These are phyloP conservation scores for Octopus sinensis DNA, from an alignment of 1,140 invertebrate genomes.

Conservation along the genomic window DNA sequence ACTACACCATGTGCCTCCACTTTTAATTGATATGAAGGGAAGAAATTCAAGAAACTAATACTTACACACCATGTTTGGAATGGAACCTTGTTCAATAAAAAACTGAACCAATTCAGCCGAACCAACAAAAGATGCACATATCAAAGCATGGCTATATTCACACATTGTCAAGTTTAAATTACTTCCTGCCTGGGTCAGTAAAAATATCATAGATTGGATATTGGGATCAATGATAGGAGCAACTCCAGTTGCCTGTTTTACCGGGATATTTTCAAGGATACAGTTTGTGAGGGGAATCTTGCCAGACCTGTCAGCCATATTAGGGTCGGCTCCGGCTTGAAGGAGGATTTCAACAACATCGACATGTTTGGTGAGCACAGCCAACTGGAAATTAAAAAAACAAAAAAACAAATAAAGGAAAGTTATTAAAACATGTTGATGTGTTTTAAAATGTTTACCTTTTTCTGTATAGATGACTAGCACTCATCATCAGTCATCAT, in stretches of 20 bases:
- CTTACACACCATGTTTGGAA: constrained; percentile 19
- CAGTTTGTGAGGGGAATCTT: constrained; percentile 32
- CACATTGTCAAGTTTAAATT: constrained; percentile 26
- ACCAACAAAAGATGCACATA: constrained; percentile 24
- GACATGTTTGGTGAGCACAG: constrained; percentile 27
- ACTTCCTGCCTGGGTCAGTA: constrained; percentile 30
- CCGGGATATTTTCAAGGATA: constrained; percentile 26
- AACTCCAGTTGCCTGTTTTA: not conserved
- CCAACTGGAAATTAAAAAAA: constrained; percentile 23
- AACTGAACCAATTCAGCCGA: constrained; percentile 22
- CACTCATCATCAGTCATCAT: too few relatives aligned
- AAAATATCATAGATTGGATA: constrained; percentile 27
- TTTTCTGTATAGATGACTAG: too few relatives aligned
- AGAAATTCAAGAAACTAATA: too few relatives aligned
- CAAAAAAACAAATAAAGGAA: not conserved
- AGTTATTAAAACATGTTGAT: too few relatives aligned
- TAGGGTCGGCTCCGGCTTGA: constrained; percentile 26
- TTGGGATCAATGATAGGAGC: constrained; percentile 23
- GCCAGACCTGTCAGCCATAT: constrained; percentile 23
- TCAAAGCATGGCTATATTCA: constrained; percentile 34
- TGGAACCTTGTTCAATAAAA: constrained; percentile 31
- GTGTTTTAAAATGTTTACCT: too few relatives aligned
- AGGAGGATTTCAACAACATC: constrained; percentile 29
- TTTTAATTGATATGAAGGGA: too few relatives aligned
- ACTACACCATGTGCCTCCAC: too few relatives aligned